phyloP scores from a whole-genome alignment of 2,888 invertebrate species.

The Oscheius sp. region DNA sequence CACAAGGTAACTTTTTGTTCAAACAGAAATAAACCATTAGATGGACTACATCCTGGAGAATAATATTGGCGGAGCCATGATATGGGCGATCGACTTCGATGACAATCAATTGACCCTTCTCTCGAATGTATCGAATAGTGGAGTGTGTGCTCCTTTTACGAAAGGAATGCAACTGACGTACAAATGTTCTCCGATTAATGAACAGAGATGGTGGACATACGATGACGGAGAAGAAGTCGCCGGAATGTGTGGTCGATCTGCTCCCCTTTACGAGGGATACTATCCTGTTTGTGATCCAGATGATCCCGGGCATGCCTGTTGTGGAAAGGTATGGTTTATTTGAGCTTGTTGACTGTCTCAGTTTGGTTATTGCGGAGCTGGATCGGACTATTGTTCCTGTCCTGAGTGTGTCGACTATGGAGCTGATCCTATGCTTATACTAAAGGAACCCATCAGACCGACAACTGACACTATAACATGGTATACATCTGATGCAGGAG shows the following conservation, averaged over 20 bases:
- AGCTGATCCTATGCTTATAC: slow-evolving; percentile 56
- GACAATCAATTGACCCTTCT: slow-evolving; percentile 64
- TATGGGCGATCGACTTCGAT: slow-evolving; percentile 69
- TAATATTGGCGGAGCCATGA: slow-evolving; percentile 67
- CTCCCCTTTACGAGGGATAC: slow-evolving; percentile 67
- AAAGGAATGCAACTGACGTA: slow-evolving; percentile 40
- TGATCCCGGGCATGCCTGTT: slow-evolving; percentile 69
- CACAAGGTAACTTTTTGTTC: slow-evolving; percentile 50
- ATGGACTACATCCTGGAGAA: slow-evolving; percentile 57
- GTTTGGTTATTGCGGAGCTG: slow-evolving; percentile 68
- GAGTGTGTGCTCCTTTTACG: neutral
- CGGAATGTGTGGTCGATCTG: slow-evolving; percentile 67
- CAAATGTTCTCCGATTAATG: slow-evolving; percentile 63
- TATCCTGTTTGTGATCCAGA: slow-evolving; percentile 70
- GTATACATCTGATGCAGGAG: slow-evolving; percentile 62
- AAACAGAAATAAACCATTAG: slow-evolving; percentile 22
- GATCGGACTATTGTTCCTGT: slow-evolving; percentile 68
- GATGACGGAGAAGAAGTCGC: no score
- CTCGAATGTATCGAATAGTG: slow-evolving; percentile 37
- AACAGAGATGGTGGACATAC: slow-evolving; percentile 70
- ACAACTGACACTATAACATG: slow-evolving; percentile 48
- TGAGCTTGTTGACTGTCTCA: neutral
- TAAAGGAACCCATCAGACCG: slow-evolving; percentile 63
- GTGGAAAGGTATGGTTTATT: slow-evolving; percentile 55
- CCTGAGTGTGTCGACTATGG: slow-evolving; percentile 66